phyloP scores from a whole-genome alignment of 2,113 vertebrate species.

The Embiotoca jacksoni region DNA sequence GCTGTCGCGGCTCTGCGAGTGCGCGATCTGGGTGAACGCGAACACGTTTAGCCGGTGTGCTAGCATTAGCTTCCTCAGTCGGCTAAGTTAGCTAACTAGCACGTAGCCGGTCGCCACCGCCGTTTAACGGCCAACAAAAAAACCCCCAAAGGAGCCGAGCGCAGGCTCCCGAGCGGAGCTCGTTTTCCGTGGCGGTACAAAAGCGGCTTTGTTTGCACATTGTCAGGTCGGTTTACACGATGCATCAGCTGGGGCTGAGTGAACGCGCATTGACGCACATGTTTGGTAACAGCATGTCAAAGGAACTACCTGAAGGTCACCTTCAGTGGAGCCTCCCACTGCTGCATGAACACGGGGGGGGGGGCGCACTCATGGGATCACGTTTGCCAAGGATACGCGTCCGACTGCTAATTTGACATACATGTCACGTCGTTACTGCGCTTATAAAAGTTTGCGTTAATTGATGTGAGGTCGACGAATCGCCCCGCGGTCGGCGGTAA shows the following conservation, averaged over 20 bases:
- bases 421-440: accelerated
- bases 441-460: neutral
- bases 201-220: accelerated
- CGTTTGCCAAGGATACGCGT: neutral
- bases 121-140: neutral
- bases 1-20: neutral
- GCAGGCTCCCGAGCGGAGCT: neutral
- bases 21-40: constrained; percentile 17
- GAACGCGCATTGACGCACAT: constrained; percentile 67
- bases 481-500: too few species aligned
- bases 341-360: constrained; percentile 41
- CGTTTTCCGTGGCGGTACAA: neutral
- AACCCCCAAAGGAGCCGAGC: too few species aligned
- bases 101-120: neutral
- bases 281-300: constrained; percentile 60
- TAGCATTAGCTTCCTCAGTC: constrained; percentile 33
- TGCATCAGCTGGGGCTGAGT: neutral
- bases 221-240: neutral
- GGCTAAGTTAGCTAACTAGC: constrained; percentile 17
- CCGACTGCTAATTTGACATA: accelerated
- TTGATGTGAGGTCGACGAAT: neutral
- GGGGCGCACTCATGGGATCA: accelerated
- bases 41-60: constrained; percentile 52
- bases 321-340: constrained; percentile 84
- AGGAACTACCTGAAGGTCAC: constrained; percentile 87